A percentile compares a stretch with the other conserved stretches of the same genome.
These are phyloP conservation scores for Endotricha flammealis DNA, from an alignment of 2,888 invertebrate species.

Conservation along the genomic window DNA sequence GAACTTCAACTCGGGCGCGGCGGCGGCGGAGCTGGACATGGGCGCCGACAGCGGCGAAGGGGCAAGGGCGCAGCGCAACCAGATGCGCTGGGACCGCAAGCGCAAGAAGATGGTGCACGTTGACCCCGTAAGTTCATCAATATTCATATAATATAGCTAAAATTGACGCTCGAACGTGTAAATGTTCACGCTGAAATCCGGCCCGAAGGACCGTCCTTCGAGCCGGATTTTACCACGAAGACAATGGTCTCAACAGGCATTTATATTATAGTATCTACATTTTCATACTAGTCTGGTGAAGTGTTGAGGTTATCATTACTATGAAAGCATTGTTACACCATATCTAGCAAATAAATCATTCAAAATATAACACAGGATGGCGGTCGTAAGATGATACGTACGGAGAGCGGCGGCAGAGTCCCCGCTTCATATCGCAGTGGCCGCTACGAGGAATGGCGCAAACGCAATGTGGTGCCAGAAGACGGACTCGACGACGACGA, in stretches of 20 bases:
- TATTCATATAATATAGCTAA: constrained; percentile 7
- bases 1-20: constrained; percentile 89
- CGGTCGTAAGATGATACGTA: constrained; percentile 84
- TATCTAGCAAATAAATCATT: too few relatives aligned
- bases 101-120: constrained; percentile 95
- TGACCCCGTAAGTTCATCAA: constrained; percentile 69
- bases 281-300: too few relatives aligned
- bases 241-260: too few relatives aligned
- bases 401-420: constrained; percentile 97
- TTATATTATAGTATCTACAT: too few relatives aligned
- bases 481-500: constrained; percentile 67
- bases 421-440: constrained; percentile 96
- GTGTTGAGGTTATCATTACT: too few relatives aligned
- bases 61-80: constrained; percentile 77
- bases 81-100: constrained; percentile 95
- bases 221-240: too few relatives aligned
- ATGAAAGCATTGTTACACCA: too few relatives aligned
- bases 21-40: constrained; percentile 88
- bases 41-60: constrained; percentile 87
- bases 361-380: too few relatives aligned
- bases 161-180: too few relatives aligned
- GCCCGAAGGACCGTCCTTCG: too few relatives aligned
- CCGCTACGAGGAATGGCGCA: constrained; percentile 91
- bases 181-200: too few relatives aligned
- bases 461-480: constrained; percentile 79